Base-by-base conservation (phyloP, 2,888 invertebrate genomes). In the Temnothorax ravouxi region DNA sequence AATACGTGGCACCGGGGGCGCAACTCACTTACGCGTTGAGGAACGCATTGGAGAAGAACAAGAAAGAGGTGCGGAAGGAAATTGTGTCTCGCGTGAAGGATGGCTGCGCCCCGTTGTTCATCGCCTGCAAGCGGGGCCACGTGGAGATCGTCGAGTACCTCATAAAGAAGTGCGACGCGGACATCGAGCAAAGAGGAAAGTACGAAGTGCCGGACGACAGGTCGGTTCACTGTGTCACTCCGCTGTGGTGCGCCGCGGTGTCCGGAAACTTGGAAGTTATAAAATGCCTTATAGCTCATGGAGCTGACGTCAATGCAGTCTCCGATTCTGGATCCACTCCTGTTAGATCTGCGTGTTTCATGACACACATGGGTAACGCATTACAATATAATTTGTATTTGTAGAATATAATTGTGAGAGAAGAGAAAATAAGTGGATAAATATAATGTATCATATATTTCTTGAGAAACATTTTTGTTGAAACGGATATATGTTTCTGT, bases 191-290 rank as follows among this genome's bases (percentile, higher is more conserved):
- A 95, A 96, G 97, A 91, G 98, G 99, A 56, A 95, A 97, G 86
- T 98, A 97, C 94, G 98, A 98, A 95, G 97, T 98, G 67, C 96
- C 97, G 13, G 98, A 98, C 94, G 98, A 98, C 94, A 96, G 96
- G 91, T 96, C 97, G 50, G 96, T 96, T 88, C 98, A 98, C 95
- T 96, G 96, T 92, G 98, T 98, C 3, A 98, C 98, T 18, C 98
- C 99, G 44, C 95, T 99, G 84, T 99, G 99, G 99, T 97, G 97
- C 95, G 98, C 99, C 2, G 97, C 98, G 4, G 99, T 99, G 1
- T 97, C 97, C 8, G 98, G 98, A 18, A 97, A 97, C 89, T 94
- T 98, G 18, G 95, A 96, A 61, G 97, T 98, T 88, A 97, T 99
- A 74, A 97, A 97, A 93, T 97, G 96, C 94, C 96, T 99, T 81